These are phyloP conservation scores for Apodemia mormo DNA, from an alignment of 2,888 invertebrate species.

Conservation along the genomic window DNA sequence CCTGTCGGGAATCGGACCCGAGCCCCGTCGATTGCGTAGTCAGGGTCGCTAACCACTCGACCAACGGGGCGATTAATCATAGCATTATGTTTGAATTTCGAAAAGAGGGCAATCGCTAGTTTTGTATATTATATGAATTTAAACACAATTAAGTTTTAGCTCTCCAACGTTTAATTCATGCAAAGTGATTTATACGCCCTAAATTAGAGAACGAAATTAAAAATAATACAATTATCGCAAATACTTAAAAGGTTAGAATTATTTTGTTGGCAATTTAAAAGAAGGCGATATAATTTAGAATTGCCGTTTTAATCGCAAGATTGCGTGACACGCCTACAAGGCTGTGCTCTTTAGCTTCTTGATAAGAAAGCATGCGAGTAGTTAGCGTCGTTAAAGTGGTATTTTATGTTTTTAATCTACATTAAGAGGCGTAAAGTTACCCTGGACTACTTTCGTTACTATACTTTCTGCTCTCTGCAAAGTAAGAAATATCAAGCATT, in stretches of 20 bases:
- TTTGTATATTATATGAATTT: not conserved
- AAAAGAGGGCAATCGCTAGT: too few relatives aligned
- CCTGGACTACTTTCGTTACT: conserved; percentile 45
- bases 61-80: too few relatives aligned
- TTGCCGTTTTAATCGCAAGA: conserved; percentile 59
- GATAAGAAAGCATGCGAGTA: conserved; percentile 53
- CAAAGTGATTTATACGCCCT: conserved; percentile 4
- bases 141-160: not conserved
- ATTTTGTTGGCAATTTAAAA: conserved; percentile 54
- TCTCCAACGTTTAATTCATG: conserved; percentile 10
- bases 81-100: too few relatives aligned
- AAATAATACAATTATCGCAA: conserved; percentile 29
- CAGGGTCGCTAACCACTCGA: too few relatives aligned
- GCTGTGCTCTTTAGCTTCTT: conserved; percentile 55
- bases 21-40: too few relatives aligned
- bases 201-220: conserved; percentile 19
- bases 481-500: conserved; percentile 17
- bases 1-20: too few relatives aligned
- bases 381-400: conserved; percentile 55
- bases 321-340: conserved; percentile 62
- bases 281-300: conserved; percentile 45
- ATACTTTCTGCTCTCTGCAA: conserved; percentile 32
- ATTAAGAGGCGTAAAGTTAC: conserved; percentile 56
- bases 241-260: conserved; percentile 27
- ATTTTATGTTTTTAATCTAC: conserved; percentile 69